Percentiles rank a stretch among this genome's conserved stretches.
Conservation (phyloP, 2,113 vertebrate genomes). For the Scolopax mira region DNA sequence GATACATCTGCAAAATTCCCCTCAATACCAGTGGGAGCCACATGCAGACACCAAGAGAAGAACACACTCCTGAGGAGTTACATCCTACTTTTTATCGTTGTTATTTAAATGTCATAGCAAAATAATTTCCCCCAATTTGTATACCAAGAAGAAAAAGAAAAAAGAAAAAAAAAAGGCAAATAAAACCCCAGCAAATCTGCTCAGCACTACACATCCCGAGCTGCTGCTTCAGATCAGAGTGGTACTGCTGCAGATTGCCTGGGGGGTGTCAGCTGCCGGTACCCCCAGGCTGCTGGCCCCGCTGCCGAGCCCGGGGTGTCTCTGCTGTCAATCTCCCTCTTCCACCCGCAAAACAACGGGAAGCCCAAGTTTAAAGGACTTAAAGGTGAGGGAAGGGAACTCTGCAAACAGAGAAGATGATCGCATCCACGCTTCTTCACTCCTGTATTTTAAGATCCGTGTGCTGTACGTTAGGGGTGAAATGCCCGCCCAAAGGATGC, state of each 20-base stretch:
- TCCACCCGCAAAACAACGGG: not conserved
- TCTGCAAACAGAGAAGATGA: not conserved
- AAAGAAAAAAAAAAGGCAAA: not conserved
- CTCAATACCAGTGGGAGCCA: not conserved
- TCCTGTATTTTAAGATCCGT: fast-evolving
- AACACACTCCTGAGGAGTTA: not conserved
- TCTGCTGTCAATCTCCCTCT: not conserved
- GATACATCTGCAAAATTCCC: conserved; percentile 3
- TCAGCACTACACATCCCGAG: not conserved
- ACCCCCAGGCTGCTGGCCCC: conserved; percentile 48
- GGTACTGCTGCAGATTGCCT: conserved; percentile 35
- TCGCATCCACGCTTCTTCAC: fast-evolving
- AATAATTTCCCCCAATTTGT: conserved; percentile 2
- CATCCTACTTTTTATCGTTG: not conserved
- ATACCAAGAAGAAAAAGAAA: not conserved
- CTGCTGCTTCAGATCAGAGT: not conserved
- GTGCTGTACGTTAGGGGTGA: fast-evolving
- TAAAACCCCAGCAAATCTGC: not conserved
- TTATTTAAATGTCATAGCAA: conserved; percentile 67
- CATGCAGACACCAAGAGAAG: not conserved
- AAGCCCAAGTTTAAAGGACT: not conserved
- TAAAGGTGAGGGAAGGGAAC: not conserved
- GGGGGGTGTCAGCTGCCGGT: conserved; percentile 60
- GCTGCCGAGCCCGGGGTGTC: not conserved
- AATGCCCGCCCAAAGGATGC: fast-evolving